phyloP scores from a whole-genome alignment of 2,797 vertebrate species.

The Chelmon rostratus region DNA sequence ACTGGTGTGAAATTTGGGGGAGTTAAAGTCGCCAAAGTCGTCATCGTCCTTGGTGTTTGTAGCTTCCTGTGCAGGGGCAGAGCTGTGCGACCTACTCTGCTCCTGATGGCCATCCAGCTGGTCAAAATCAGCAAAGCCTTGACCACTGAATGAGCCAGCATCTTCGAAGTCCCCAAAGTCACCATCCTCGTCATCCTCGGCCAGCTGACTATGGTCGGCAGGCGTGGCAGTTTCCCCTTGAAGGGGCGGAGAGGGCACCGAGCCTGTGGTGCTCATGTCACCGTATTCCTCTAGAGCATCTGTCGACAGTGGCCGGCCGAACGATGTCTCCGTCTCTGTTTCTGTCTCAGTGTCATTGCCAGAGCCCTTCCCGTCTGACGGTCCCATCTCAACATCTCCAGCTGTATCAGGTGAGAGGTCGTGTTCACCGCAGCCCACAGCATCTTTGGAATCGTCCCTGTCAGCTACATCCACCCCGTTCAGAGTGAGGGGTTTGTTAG shows the following conservation, averaged over 20 bases:
- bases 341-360: conserved; percentile 73
- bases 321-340: conserved; percentile 80
- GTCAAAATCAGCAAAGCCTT: conserved; percentile 80
- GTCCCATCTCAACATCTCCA: conserved; percentile 47
- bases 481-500: conserved; percentile 18
- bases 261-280: conserved; percentile 89
- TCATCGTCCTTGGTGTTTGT: conserved; percentile 35
- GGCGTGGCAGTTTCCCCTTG: conserved; percentile 79
- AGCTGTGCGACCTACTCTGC: not conserved
- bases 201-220: conserved; percentile 81
- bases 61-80: conserved; percentile 1
- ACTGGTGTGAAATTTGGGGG: conserved; percentile 57
- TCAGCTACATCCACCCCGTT: conserved; percentile 50
- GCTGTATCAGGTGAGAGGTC: conserved; percentile 25
- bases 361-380: conserved; percentile 70
- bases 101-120: conserved; percentile 56
- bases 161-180: conserved; percentile 88
- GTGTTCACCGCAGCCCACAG: conserved; percentile 4
- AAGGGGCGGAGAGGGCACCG: conserved; percentile 77
- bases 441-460: conserved; percentile 47
- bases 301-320: conserved; percentile 78
- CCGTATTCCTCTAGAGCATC: conserved; percentile 89
- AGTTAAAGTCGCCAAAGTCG: conserved; percentile 91
- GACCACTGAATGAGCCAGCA: conserved; percentile 56
- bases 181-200: conserved; percentile 79